Evolutionary conservation across 2,888 invertebrate genomes (phyloP).

Genomic region (Acleris sparsana): DNA sequence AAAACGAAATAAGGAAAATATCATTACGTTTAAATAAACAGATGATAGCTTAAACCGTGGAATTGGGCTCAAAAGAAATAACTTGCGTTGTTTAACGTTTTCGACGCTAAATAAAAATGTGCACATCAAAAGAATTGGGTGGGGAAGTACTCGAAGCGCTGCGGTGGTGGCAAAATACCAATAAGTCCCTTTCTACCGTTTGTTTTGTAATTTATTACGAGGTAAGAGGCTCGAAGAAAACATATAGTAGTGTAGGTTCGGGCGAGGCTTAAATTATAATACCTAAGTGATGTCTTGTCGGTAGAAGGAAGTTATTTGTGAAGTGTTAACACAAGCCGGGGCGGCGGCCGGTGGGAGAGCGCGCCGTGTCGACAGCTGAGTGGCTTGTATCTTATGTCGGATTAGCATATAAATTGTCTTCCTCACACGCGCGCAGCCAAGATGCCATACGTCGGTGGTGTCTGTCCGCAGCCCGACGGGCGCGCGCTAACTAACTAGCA

Average conservation of each 20-base stretch:
- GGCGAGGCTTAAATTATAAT: not conserved
- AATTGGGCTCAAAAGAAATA: constrained; percentile 46
- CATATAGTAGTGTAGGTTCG: not conserved
- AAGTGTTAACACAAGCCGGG: constrained; percentile 69
- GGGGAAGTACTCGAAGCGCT: constrained; percentile 1
- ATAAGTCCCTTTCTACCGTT: constrained; percentile 23
- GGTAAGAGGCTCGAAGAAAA: not conserved
- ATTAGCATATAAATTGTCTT: constrained; percentile 85
- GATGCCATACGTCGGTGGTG: constrained; percentile 74
- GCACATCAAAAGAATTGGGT: constrained; percentile 31
- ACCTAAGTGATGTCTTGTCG: not conserved
- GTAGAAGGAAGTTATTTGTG: constrained; percentile 66
- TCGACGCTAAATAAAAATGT: constrained; percentile 31
- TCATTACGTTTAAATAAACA: constrained; percentile 55
- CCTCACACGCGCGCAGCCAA: constrained; percentile 72
- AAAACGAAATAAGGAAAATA: constrained; percentile 39
- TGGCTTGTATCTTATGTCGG: constrained; percentile 75
- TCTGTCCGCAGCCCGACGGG: constrained; percentile 32
- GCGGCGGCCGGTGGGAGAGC: constrained; percentile 48
- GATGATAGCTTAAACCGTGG: constrained; percentile 49
- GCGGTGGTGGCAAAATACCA: constrained; percentile 35
- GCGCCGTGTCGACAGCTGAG: constrained; percentile 59
- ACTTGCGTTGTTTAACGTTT: constrained; percentile 36
- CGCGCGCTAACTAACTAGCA: constrained; percentile 22
- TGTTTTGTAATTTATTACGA: constrained; percentile 19